Evolutionary conservation across 2,113 vertebrate genomes (phyloP).

Genomic region (Brevimyrus niger): DNA sequence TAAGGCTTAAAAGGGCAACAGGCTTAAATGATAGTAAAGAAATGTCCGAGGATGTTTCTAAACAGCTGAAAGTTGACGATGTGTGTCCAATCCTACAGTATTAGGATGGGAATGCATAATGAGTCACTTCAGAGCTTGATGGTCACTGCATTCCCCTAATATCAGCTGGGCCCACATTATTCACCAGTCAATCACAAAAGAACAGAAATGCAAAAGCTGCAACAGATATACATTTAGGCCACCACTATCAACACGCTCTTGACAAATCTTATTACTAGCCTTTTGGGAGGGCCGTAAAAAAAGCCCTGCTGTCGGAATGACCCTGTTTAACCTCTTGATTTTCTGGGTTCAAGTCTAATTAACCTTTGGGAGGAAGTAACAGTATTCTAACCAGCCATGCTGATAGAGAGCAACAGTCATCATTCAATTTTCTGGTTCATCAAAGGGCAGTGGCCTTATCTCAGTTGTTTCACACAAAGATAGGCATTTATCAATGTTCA

Average conservation of each 20-base stretch:
- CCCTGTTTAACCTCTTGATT: constrained; percentile 93
- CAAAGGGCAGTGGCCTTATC: constrained; percentile 76
- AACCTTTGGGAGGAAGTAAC: constrained; percentile 79
- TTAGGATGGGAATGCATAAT: not conserved
- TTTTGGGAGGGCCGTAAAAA: constrained; percentile 74
- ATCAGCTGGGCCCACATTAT: constrained; percentile 42
- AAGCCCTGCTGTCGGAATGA: constrained; percentile 85
- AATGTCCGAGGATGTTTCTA: not conserved
- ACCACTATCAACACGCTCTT: constrained; percentile 60
- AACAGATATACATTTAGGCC: constrained; percentile 50
- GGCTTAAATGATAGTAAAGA: not conserved
- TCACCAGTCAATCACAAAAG: constrained; percentile 48
- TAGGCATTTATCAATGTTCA: constrained; percentile 76
- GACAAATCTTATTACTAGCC: constrained; percentile 84
- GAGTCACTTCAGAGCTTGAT: not conserved
- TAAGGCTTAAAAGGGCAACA: not conserved
- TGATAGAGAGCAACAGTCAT: constrained; percentile 84
- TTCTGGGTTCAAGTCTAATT: constrained; percentile 98
- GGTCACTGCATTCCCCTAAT: constrained; percentile 27
- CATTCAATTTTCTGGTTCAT: constrained; percentile 95
- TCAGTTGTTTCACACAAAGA: constrained; percentile 80
- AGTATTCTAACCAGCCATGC: constrained; percentile 81
- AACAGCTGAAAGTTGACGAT: not conserved
- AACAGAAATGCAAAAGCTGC: constrained; percentile 21
- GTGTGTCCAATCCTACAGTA: not conserved